phyloP scores from a whole-genome alignment of 2,888 invertebrate genomes.

The Alloplasta piceator region DNA sequence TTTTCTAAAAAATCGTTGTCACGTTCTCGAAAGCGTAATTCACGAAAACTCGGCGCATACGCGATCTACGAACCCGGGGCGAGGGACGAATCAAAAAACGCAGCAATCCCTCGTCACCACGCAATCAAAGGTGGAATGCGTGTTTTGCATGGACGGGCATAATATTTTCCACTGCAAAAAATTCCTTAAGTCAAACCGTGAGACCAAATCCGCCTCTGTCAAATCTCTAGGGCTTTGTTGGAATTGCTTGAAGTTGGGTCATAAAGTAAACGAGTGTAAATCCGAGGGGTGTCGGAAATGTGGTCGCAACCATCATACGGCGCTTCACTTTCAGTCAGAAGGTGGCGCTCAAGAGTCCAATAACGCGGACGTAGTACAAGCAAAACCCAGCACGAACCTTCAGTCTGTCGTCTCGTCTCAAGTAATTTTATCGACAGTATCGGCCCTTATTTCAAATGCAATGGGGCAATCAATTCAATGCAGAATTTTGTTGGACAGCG shows the following conservation, averaged over 20 bases:
- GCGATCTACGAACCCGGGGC: neutral
- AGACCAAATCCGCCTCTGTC: conserved; percentile 31
- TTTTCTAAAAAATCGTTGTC: too few relatives aligned
- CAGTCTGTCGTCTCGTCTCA: conserved; percentile 17
- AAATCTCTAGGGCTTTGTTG: conserved; percentile 46
- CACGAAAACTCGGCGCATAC: neutral
- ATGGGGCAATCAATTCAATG: conserved; percentile 4
- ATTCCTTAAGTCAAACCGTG: conserved; percentile 32
- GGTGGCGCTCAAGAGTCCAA: neutral
- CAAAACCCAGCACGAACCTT: conserved; percentile 9
- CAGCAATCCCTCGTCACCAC: conserved; percentile 2
- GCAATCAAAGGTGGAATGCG: conserved; percentile 13
- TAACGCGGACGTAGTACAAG: neutral
- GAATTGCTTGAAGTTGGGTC: conserved; percentile 38
- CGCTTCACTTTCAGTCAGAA: conserved; percentile 25
- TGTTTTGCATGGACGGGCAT: conserved; percentile 33
- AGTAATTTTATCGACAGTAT: conserved; percentile 17
- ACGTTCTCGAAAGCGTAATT: neutral
- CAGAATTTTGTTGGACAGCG: conserved; percentile 10
- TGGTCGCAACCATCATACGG: conserved; percentile 38
- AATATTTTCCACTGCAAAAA: conserved; percentile 39
- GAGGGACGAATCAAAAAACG: neutral
- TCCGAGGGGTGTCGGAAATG: conserved; percentile 41
- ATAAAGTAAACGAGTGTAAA: conserved; percentile 36
- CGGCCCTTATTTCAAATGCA: neutral